Evolutionary conservation across 2,113 vertebrate genomes (phyloP), one percentile per base, ranked within the genome.

Genomic region (Pheucticus melanocephalus): DNA sequence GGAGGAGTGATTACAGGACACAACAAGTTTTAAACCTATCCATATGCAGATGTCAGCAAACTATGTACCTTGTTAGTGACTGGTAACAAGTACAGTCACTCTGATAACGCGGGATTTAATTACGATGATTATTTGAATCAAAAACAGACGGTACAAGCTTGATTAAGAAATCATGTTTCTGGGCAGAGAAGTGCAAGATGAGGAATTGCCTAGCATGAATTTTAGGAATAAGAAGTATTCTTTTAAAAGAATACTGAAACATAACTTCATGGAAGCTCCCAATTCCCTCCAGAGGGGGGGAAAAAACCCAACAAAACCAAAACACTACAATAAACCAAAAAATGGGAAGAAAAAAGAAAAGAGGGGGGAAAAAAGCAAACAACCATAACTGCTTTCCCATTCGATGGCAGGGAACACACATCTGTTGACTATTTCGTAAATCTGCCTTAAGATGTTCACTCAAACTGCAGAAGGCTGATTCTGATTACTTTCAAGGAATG

Each of bases 401-500:
- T 30, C 48, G 51, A 83, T 23, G 69, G 76, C 47, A 82, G 18
- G 12, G 14, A 64, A 91, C 64, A 61, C 30, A 82, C 75, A 89
- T 79, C 86, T 91, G 94, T 76, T 92, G 93, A 61, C 63, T 60
- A 76, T 86, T 91, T 92, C 28, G 28, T 48, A 86, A 72, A 95
- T 85, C 53, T 82, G 81, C 57, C 27, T 57, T 40, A 56, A 66
- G 53, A 77, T 59, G 84, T 65, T 80, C 54, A 27, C 57, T 82
- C 78, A 54, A 68, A 76, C 42, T 57, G 48, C 44, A 57, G 45
- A 64, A 56, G 17, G 65, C 73, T 80, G 82, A 89, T 79, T 59
- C 13, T 77, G 44, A 85, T 93, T 90, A 90, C 44, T 76, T 66
- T 82, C 66, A 93, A 95, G 60, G 39, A 91, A 88, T 0, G 8